Evolutionary conservation across 2,888 invertebrate species (phyloP).

Genomic region (Leistus spinibarbis): DNA sequence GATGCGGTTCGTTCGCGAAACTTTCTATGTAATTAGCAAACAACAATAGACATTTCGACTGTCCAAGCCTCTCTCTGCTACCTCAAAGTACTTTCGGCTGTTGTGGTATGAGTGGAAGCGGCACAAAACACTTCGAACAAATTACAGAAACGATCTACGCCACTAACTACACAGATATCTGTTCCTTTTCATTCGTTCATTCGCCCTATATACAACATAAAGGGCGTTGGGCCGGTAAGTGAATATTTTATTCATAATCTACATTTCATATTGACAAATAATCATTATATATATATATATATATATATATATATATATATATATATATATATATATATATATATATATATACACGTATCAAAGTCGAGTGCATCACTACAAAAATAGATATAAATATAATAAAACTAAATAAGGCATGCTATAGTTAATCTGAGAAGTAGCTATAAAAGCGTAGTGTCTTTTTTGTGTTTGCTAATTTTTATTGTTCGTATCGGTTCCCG

Average conservation of each 20-base stretch:
- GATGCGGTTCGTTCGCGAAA: constrained; percentile 12
- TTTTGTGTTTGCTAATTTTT: neutral
- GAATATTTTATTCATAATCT: too few species aligned
- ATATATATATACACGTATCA: neutral
- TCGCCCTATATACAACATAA: too few species aligned
- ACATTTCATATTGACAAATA: too few species aligned
- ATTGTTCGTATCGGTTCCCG: neutral
- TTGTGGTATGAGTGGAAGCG: constrained; percentile 30
- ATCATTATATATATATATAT: neutral
- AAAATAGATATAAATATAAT: constrained; percentile 9
- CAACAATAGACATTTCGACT: constrained; percentile 26
- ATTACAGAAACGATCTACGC: constrained; percentile 23
- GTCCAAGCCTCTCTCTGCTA: neutral
- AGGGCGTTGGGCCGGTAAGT: too few species aligned
- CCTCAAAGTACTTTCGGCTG: constrained; percentile 12
- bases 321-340: neutral
- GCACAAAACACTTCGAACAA: constrained; percentile 27
- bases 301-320: neutral
- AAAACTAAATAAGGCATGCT: too few species aligned
- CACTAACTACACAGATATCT: too few species aligned
- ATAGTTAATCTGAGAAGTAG: too few species aligned
- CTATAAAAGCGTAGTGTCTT: too few species aligned
- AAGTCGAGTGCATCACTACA: neutral
- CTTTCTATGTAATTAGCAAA: constrained; percentile 31
- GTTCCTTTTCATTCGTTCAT: too few species aligned